These are phyloP conservation scores for Neelides sp. DNA, from an alignment of 1,140 invertebrate genomes.

Conservation along the genomic window DNA sequence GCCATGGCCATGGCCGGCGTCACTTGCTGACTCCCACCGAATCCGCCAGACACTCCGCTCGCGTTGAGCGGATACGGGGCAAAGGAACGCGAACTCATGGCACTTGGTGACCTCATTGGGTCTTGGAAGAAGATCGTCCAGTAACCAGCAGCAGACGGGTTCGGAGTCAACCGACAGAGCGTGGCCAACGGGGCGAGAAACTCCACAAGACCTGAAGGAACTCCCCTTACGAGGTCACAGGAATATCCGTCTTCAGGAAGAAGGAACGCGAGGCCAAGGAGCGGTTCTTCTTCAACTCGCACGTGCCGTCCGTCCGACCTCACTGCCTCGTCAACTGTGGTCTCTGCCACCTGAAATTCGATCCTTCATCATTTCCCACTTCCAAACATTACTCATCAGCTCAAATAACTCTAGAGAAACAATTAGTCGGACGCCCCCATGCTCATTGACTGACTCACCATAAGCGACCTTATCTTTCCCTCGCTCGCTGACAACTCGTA, in stretches of 20 bases:
- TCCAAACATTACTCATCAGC: background rate
- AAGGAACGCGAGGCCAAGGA: conserved; percentile 76
- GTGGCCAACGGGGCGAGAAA: conserved; percentile 77
- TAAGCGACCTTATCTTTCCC: no score
- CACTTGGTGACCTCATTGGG: conserved; percentile 30
- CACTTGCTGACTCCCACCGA: conserved; percentile 50
- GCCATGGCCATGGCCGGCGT: conserved; percentile 46
- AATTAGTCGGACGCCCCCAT: no score
- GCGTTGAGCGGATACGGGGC: conserved; percentile 12
- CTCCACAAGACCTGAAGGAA: conserved; percentile 82
- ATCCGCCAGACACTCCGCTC: conserved; percentile 18
- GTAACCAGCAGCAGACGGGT: conserved; percentile 70
- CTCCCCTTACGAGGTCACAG: conserved; percentile 84
- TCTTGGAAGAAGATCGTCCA: conserved; percentile 32
- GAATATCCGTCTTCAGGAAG: conserved; percentile 96
- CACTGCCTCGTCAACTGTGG: conserved; percentile 81
- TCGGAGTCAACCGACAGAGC: conserved; percentile 73
- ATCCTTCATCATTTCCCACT: conserved; percentile 2
- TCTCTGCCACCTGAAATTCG: conserved; percentile 60
- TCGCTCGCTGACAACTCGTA: no score
- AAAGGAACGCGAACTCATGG: conserved; percentile 29
- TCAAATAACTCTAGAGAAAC: background rate
- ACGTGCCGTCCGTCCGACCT: conserved; percentile 79
- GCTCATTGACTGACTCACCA: no score
- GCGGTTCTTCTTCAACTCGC: conserved; percentile 57